phyloP scores from a whole-genome alignment of 2,797 vertebrate species.

The Bucorvus abyssinicus region DNA sequence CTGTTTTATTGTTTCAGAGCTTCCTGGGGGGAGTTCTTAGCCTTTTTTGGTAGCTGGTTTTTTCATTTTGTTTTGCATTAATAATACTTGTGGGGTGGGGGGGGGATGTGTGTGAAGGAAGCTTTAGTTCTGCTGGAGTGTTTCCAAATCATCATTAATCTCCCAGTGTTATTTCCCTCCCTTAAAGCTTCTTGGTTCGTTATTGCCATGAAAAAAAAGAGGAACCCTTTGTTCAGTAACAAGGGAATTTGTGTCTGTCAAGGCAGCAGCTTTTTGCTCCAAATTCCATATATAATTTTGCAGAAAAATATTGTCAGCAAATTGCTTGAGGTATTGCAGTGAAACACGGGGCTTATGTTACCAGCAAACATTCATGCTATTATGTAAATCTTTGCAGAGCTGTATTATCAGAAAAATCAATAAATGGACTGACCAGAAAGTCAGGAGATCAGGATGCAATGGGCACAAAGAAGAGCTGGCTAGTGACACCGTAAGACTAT shows the following conservation, averaged over 20 bases:
- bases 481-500: background rate
- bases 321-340: conserved; percentile 49
- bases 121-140: conserved; percentile 12
- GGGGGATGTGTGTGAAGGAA: background rate
- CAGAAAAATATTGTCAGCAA: conserved; percentile 60
- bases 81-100: background rate
- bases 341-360: conserved; percentile 27
- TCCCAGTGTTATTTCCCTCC: background rate
- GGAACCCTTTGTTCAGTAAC: conserved; percentile 35
- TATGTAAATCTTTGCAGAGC: conserved; percentile 66
- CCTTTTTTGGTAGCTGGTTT: background rate
- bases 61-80: conserved; percentile 28
- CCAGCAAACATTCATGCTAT: conserved; percentile 30
- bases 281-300: conserved; percentile 56
- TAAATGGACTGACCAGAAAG: background rate
- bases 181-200: conserved; percentile 44
- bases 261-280: conserved; percentile 55
- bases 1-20: conserved; percentile 23
- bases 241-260: conserved; percentile 51
- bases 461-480: background rate
- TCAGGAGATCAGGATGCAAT: background rate
- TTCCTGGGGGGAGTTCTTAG: conserved; percentile 35
- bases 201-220: conserved; percentile 21
- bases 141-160: conserved; percentile 47
- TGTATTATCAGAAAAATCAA: conserved; percentile 19